phyloP scores from a whole-genome alignment of 2,113 vertebrate species.

The Hypocryptadius cinnamomeus region DNA sequence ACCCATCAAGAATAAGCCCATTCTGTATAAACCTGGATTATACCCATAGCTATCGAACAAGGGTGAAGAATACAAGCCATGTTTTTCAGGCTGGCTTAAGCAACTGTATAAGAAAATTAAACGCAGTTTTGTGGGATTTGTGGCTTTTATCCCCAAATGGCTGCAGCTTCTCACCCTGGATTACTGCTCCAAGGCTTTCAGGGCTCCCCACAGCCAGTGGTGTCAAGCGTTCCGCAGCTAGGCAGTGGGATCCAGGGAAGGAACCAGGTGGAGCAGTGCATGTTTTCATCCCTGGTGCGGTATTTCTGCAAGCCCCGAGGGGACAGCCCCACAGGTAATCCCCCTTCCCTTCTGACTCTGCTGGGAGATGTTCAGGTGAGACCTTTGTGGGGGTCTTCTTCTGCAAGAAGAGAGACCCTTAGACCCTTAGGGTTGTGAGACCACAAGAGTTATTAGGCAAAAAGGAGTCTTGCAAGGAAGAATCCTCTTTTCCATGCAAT shows the following conservation, averaged over 20 bases:
- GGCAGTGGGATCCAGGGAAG: background rate
- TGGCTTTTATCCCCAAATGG: background rate
- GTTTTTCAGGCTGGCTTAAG: background rate
- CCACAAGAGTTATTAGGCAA: background rate
- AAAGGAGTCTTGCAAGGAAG: background rate
- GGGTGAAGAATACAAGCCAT: accelerated
- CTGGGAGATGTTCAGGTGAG: background rate
- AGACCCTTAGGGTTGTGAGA: background rate
- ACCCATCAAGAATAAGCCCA: background rate
- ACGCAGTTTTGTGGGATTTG: background rate
- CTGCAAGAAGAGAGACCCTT: background rate
- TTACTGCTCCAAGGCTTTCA: background rate
- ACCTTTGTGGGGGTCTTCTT: background rate
- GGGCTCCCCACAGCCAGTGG: background rate
- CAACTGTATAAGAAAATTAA: background rate
- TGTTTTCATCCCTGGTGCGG: background rate
- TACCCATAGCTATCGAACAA: background rate
- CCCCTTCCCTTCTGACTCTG: background rate
- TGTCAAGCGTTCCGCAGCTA: accelerated
- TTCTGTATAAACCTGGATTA: background rate
- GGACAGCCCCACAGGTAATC: background rate
- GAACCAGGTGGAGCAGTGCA: background rate
- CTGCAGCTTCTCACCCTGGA: accelerated
- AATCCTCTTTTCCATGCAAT: background rate
- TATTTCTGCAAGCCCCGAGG: background rate